A percentile compares a stretch with the other conserved stretches of the same genome.
Conservation (phyloP, 2,888 invertebrate species). For the Ischnura elegans region DNA sequence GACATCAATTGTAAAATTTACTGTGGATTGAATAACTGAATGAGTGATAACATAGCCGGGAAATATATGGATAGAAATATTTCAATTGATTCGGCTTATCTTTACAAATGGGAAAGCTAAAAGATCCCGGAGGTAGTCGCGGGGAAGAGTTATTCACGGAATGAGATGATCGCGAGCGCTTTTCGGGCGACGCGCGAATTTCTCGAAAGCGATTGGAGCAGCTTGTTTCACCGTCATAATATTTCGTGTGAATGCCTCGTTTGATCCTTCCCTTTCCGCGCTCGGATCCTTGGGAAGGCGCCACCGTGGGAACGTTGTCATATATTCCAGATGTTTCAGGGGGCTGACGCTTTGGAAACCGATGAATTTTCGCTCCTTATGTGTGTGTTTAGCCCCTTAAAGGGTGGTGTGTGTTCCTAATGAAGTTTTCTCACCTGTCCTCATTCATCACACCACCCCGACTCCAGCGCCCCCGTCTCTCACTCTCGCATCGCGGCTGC, state of each 20-base stretch:
- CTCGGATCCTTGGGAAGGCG: background rate
- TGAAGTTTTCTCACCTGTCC: conserved; percentile 25
- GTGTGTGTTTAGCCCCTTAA: background rate
- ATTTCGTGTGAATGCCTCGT: background rate
- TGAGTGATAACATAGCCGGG: too few species aligned
- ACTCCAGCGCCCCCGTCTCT: background rate
- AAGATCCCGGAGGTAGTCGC: background rate
- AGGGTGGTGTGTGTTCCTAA: background rate
- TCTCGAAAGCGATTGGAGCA: background rate
- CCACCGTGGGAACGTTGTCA: conserved; percentile 39
- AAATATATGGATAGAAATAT: too few species aligned
- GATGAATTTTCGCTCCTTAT: background rate
- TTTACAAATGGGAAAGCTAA: background rate
- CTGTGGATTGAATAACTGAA: too few species aligned
- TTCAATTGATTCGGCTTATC: too few species aligned
- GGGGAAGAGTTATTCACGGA: background rate
- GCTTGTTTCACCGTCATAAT: background rate
- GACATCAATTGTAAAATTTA: too few species aligned
- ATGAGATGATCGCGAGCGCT: background rate
- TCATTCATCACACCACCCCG: background rate
- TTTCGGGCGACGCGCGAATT: background rate
- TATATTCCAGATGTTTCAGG: conserved; percentile 12
- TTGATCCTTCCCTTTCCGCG: background rate
- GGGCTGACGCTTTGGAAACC: background rate
- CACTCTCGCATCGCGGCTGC: background rate